Evolutionary conservation across 2,888 invertebrate species (phyloP).

Genomic region (Glyphotaelius pellucidus): DNA sequence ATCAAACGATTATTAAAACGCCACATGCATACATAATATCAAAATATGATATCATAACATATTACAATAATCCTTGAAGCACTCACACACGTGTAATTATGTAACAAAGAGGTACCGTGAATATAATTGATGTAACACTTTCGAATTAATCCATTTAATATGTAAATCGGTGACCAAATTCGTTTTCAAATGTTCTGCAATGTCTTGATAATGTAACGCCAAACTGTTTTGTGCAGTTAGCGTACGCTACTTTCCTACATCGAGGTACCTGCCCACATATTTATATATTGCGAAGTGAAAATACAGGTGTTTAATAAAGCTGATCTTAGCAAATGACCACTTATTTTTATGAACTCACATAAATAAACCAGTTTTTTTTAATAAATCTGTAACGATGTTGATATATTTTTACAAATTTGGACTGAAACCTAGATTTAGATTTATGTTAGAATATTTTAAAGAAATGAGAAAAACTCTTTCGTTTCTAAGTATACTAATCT

Average conservation of each 20-base stretch:
- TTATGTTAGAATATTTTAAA: background rate
- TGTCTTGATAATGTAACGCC: background rate
- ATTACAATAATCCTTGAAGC: background rate
- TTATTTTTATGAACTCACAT: background rate
- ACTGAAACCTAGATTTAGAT: background rate
- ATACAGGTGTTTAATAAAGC: conserved; percentile 5
- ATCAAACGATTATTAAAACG: background rate
- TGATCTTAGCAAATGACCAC: background rate
- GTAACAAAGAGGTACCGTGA: background rate
- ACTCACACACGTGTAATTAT: conserved; percentile 11
- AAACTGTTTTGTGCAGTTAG: background rate
- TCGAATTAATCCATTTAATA: conserved; percentile 14
- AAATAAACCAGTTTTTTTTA: background rate
- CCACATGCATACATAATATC: background rate
- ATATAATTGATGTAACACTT: conserved; percentile 24
- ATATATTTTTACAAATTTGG: background rate
- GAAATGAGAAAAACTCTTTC: background rate
- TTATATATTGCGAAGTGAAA: conserved; percentile 24
- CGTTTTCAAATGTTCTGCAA: background rate
- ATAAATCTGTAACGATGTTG: background rate
- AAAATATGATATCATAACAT: background rate
- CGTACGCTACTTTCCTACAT: background rate
- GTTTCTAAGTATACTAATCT: too few species aligned
- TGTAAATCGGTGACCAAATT: conserved; percentile 27
- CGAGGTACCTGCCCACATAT: background rate